These are phyloP conservation scores for Mohoua ochrocephala DNA, from an alignment of 2,113 vertebrate genomes.

Conservation along the genomic window DNA sequence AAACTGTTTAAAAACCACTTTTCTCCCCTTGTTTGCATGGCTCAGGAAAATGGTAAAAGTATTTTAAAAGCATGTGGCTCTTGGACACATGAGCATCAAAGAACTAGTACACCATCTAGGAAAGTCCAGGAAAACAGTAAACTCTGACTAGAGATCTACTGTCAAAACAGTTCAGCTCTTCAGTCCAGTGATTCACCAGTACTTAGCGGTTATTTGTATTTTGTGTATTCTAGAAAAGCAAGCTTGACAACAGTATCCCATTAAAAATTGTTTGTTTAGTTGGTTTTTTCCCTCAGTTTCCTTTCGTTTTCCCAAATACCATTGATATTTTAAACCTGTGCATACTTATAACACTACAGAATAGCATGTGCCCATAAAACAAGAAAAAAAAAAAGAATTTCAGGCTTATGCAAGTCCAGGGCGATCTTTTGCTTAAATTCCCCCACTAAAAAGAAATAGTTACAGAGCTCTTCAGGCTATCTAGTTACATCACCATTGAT, in stretches of 20 bases:
- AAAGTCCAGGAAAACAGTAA: not conserved
- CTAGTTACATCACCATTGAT: not conserved
- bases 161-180: not conserved
- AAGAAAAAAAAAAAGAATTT: not conserved
- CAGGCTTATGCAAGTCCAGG: not conserved
- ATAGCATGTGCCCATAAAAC: accelerated
- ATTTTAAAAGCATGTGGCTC: not conserved
- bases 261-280: not conserved
- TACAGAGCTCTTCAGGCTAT: not conserved
- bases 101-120: not conserved
- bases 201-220: not conserved
- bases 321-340: not conserved
- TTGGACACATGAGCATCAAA: not conserved
- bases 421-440: not conserved
- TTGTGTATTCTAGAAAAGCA: not conserved
- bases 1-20: not conserved
- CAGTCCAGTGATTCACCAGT: not conserved
- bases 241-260: not conserved
- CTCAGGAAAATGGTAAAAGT: not conserved
- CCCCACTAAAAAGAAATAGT: not conserved
- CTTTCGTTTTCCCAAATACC: not conserved
- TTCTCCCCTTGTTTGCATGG: not conserved
- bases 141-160: not conserved
- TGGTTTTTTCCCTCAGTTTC: not conserved
- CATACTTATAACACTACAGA: not conserved